These are phyloP conservation scores for Malurus elegans DNA, from an alignment of 2,113 vertebrate genomes.

Conservation along the genomic window DNA sequence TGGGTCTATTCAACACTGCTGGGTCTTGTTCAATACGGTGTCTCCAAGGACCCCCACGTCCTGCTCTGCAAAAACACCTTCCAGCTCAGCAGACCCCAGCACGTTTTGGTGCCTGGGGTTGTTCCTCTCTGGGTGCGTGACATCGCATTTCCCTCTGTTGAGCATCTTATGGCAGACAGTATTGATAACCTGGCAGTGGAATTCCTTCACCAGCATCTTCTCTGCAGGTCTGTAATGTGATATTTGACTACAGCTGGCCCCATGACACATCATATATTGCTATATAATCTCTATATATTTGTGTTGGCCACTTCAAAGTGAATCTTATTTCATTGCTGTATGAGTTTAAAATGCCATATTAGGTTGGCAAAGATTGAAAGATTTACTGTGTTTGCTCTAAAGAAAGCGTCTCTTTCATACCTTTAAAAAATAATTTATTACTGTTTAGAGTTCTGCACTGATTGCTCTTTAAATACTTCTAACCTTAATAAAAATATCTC, in stretches of 20 bases:
- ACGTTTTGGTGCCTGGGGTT: not conserved
- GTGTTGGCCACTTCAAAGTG: not conserved
- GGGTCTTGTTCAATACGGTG: not conserved
- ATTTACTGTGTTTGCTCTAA: not conserved
- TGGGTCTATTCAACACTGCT: not conserved
- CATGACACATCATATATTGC: not conserved
- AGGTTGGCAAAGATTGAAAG: not conserved
- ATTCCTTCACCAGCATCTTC: not conserved
- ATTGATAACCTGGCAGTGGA: not conserved
- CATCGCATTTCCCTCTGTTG: not conserved
- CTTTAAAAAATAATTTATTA: slow-evolving; percentile 32
- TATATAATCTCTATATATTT: not conserved
- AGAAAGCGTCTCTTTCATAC: not conserved
- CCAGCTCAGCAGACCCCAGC: not conserved
- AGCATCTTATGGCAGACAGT: not conserved
- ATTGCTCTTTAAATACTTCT: slow-evolving; percentile 30
- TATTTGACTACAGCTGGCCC: not conserved
- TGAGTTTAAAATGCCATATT: not conserved
- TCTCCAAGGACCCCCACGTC: not conserved
- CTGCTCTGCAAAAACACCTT: not conserved
- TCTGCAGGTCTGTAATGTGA: not conserved
- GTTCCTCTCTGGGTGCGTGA: not conserved
- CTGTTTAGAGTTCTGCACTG: slow-evolving; percentile 9
- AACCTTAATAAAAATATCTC: slow-evolving; percentile 9
- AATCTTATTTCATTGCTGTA: not conserved